A percentile compares a stretch with the other conserved stretches of the same genome.
phyloP scores from a whole-genome alignment of 2,113 vertebrate species.

The Fregata magnificens region DNA sequence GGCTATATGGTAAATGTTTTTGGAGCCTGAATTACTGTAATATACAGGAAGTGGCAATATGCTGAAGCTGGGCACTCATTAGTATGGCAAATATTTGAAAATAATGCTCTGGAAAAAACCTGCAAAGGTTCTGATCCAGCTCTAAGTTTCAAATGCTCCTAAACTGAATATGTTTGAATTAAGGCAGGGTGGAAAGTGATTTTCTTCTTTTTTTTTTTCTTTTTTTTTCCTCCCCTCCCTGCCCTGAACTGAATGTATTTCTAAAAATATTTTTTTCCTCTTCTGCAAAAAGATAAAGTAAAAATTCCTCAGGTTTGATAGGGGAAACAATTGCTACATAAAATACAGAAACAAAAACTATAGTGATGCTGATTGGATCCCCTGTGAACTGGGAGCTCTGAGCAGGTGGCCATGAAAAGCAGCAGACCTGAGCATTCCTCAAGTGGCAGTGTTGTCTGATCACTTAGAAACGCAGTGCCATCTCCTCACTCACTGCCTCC shows the following conservation, averaged over 20 bases:
- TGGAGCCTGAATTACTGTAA: not conserved
- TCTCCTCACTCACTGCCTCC: not conserved
- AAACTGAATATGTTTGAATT: not conserved
- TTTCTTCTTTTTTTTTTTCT: not conserved
- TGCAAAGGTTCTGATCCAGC: not conserved
- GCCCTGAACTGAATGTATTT: not conserved
- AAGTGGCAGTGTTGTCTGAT: not conserved
- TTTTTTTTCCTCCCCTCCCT: not conserved
- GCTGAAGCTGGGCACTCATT: not conserved
- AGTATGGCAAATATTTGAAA: constrained; percentile 28
- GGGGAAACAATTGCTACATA: not conserved
- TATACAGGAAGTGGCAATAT: not conserved
- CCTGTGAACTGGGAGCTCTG: not conserved
- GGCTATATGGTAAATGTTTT: not conserved
- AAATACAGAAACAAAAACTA: not conserved
- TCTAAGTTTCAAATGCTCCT: not conserved
- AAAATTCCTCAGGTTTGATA: not conserved
- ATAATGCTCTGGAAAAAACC: not conserved
- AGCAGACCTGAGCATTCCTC: not conserved
- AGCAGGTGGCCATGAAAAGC: not conserved
- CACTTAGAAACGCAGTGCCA: not conserved
- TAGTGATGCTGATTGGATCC: not conserved
- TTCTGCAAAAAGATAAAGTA: not conserved
- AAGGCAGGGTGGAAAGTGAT: not conserved
- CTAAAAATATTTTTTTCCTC: not conserved